Evolutionary conservation across 1,140 invertebrate species (phyloP), one percentile per base, ranked within the genome.

Genomic region (Heliothis subflexa): DNA sequence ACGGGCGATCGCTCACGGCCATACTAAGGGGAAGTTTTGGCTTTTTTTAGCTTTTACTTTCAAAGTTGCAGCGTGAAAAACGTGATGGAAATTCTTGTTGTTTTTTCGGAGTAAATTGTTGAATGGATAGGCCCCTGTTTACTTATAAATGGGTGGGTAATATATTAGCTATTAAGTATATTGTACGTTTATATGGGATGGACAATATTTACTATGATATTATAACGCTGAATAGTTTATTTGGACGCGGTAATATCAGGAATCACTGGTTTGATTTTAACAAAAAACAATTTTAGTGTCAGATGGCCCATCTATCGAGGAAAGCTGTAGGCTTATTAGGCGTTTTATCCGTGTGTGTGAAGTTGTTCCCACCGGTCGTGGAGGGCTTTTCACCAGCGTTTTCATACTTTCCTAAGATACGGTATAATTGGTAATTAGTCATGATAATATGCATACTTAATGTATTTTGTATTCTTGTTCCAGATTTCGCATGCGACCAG

Each of bases 401-500:
- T n/a, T n/a, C n/a, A n/a, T n/a, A n/a, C n/a, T n/a, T n/a, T n/a
- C n/a, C n/a, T n/a, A n/a, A n/a, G n/a, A n/a, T n/a, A n/a, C n/a
- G n/a, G n/a, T n/a, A n/a, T n/a, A n/a, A n/a, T n/a, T n/a, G n/a
- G n/a, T n/a, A n/a, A n/a, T 4, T 28, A 28, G 4, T 28, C 1
- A 28, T 2, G 1, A 28, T 2, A 28, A 33, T 33, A 33, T 33
- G 3, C 0, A 18, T 33, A 25, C 14, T 2, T 50, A 49, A 62
- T 61, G 12, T 4, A 61, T 59, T 33, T 0, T 55, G 4, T 50
- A 9, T 64, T 2, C 3, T 75, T 81, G 78, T 86, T 86, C 1
- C 83, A 87, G 85, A 52, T 87, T 78, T 85, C 83, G 85, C 45
- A 87, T 87, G 85, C 81, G 79, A 79, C 81, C 78, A 59, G 77